phyloP scores from a whole-genome alignment of 2,888 invertebrate genomes.

The Gisinianus flammeolus region DNA sequence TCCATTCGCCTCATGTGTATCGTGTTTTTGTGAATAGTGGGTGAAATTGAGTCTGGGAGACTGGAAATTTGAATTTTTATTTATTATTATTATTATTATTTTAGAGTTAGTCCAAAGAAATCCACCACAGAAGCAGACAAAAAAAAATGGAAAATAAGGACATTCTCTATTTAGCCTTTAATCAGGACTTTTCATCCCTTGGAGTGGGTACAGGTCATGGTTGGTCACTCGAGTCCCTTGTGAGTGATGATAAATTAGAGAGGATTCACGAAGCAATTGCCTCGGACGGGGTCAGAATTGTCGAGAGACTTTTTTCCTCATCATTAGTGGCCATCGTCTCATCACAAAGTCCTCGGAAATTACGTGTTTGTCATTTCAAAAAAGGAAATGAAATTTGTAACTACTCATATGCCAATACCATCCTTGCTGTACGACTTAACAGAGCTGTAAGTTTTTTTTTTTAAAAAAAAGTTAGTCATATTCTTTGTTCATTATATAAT shows the following conservation, averaged over 20 bases:
- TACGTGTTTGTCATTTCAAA: constrained; percentile 96
- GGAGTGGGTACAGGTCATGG: constrained; percentile 57
- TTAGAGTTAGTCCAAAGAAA: too few species aligned
- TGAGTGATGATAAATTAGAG: constrained; percentile 52
- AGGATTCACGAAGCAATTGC: constrained; percentile 62
- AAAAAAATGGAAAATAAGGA: neutral
- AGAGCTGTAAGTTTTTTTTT: constrained; percentile 72
- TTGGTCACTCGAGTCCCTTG: constrained; percentile 53
- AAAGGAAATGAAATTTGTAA: constrained; percentile 98
- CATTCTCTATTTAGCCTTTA: constrained; percentile 39
- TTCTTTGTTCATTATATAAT: neutral
- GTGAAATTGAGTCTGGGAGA: too few species aligned
- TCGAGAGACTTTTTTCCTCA: constrained; percentile 96
- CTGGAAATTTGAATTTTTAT: too few species aligned
- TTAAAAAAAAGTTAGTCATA: neutral
- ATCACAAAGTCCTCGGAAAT: constrained; percentile 83
- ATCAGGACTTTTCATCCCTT: constrained; percentile 58
- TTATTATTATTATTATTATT: too few species aligned
- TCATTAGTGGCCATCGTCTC: constrained; percentile 95
- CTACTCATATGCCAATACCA: constrained; percentile 93
- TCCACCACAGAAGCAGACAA: too few species aligned
- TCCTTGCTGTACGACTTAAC: constrained; percentile 93
- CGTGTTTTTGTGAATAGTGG: too few species aligned
- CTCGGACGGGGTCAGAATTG: constrained; percentile 84
- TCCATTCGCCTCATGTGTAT: too few species aligned